Base-by-base conservation (phyloP, 2,888 invertebrate species). In the Platyscelio sp. region DNA sequence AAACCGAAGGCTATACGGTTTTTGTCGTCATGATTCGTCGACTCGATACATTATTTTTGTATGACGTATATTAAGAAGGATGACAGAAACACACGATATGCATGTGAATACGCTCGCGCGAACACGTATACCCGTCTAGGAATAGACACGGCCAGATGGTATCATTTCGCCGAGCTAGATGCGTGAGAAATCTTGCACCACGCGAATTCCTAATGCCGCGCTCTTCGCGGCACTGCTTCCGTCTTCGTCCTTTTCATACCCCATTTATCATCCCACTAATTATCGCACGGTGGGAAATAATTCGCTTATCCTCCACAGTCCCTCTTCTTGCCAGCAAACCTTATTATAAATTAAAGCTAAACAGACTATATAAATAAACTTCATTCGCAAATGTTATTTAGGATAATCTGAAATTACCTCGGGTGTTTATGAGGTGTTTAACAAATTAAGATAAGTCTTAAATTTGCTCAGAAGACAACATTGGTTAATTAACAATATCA, bases 1-100 rank as follows among this genome's bases (percentile, higher is more conserved):
- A 33, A 11, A 33, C 11, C 33, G 38, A 38, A 20, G 38, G 33
- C 51, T 38, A 54, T 54, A 68, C 38, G 68, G 54, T 38, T 68
- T 68, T 54, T 22, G 40, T 56, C 40, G 56, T 70, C 70, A 56
- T 56, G 56, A 56, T 70, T 56, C 70, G n/a, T 38, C 27, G 24
- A 67, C 49, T 49, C 40, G 56, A 70, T 70, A 43, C 40, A 43
- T 70, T 26, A 70, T 43, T 70, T 70, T 56, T 43, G 33, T 67
- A 49, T 56, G 56, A 43, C 56, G 20, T 40, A 40, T 26, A 40
- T 56, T 56, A 70, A 56, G 70, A 56, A 56, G 70, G 70, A 56
- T 43, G 56, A 68, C 54, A 26, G 54, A 67, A 65, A 65, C 65
- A 65, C 65, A 65, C 65, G 65, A 46, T 65, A 65, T 67, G 67